Evolutionary conservation across 2,888 invertebrate genomes (phyloP).

Genomic region (Augiades crinisus): DNA sequence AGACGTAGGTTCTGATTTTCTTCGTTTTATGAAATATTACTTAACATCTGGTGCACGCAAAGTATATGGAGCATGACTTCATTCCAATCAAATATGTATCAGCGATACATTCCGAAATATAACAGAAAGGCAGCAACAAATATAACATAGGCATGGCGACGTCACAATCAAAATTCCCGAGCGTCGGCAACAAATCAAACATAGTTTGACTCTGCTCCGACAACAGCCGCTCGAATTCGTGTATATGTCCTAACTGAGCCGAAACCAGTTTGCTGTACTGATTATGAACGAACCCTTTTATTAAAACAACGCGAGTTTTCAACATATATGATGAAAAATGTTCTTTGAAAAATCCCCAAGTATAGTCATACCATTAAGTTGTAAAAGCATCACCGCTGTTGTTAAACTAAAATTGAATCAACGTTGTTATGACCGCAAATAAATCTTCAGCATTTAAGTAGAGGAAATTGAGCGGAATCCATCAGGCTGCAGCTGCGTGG

Average conservation of each 20-base stretch:
- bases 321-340: no score
- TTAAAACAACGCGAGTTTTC: not conserved
- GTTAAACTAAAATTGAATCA: constrained; percentile 1
- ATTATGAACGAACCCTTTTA: not conserved
- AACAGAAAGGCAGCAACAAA: not conserved
- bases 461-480: constrained; percentile 14
- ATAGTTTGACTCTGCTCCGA: not conserved
- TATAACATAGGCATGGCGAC: not conserved
- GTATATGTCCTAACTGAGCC: not conserved
- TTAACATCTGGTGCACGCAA: no score
- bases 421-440: constrained; percentile 2
- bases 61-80: no score
- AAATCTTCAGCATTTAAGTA: not conserved
- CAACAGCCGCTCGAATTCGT: not conserved
- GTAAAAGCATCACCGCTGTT: not conserved
- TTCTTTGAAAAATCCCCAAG: no score
- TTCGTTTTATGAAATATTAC: no score
- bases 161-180: not conserved
- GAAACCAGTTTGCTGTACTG: not conserved
- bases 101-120: no score
- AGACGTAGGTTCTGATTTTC: no score
- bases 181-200: constrained; percentile 1
- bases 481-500: constrained; percentile 1
- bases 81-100: no score
- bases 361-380: not conserved